Percentiles rank a stretch among this genome's conserved stretches.
Conservation (phyloP, 30 jellyfish, hydroid and myxozoan species). For the Phacellophora camtschatica region DNA sequence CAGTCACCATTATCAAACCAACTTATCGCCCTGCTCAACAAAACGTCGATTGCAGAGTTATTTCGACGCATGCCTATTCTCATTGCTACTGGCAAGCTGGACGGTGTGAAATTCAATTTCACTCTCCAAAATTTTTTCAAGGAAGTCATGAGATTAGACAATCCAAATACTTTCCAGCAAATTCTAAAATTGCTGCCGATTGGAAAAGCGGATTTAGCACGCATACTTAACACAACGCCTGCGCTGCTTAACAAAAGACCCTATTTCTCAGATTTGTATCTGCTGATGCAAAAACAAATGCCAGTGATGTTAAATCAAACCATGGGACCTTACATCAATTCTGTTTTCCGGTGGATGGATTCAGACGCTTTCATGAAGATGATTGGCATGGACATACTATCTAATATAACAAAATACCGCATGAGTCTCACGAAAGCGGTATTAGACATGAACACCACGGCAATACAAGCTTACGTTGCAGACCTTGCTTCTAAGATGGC, state of each 20-base stretch:
- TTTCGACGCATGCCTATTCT: no score
- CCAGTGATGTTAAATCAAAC: not conserved
- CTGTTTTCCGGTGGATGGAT: not conserved
- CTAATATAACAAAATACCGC: not conserved
- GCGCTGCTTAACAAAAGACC: not conserved
- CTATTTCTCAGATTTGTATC: not conserved
- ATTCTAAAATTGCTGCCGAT: no score
- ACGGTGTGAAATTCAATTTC: no score
- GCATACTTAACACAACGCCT: not conserved
- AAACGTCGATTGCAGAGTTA: no score
- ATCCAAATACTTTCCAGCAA: no score
- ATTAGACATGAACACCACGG: not conserved
- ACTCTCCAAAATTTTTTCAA: no score
- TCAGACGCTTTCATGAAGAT: not conserved
- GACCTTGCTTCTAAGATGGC: no score
- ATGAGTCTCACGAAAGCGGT: not conserved
- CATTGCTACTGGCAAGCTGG: no score
- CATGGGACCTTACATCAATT: not conserved
- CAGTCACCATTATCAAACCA: no score
- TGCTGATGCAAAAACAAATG: not conserved
- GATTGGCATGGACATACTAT: not conserved
- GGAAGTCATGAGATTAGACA: no score
- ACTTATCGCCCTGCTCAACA: no score
- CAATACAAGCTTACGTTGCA: no score
- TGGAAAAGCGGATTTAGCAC: not conserved